These are phyloP conservation scores for Drosophila willistoni DNA, from an alignment of 1,140 invertebrate species.

Conservation along the genomic window DNA sequence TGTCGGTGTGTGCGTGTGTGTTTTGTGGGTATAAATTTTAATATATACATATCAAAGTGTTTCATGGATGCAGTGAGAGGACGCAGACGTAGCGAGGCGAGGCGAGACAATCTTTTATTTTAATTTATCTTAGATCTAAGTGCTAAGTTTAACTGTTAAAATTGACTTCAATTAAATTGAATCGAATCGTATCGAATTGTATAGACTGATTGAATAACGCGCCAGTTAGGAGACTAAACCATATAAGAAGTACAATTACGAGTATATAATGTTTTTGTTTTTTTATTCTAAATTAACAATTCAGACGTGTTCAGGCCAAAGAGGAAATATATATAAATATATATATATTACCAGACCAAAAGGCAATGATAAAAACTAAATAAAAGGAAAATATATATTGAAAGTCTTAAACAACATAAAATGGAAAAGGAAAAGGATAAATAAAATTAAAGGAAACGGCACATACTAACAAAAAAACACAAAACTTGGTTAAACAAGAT, in stretches of 20 bases:
- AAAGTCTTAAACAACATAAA: not conserved
- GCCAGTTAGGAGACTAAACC: constrained; percentile 40
- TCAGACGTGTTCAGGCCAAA: constrained; percentile 77
- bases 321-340: constrained; percentile 1
- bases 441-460: constrained; percentile 43
- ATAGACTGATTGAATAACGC: constrained; percentile 23
- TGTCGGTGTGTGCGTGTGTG: constrained; percentile 22
- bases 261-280: constrained; percentile 36
- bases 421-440: constrained; percentile 47
- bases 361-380: not conserved
- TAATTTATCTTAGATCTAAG: constrained; percentile 59
- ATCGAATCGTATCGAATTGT: not conserved
- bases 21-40: constrained; percentile 23
- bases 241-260: constrained; percentile 38
- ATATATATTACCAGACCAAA: constrained; percentile 60
- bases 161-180: not conserved
- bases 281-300: constrained; percentile 72
- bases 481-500: constrained; percentile 57
- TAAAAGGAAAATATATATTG: too few species aligned
- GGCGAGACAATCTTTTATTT: constrained; percentile 24
- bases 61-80: constrained; percentile 42
- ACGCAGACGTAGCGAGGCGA: not conserved
- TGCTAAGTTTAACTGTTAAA: constrained; percentile 66
- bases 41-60: constrained; percentile 61
- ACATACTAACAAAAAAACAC: constrained; percentile 71